phyloP scores from a whole-genome alignment of 2,888 invertebrate genomes.

The Serripes groenlandicus region DNA sequence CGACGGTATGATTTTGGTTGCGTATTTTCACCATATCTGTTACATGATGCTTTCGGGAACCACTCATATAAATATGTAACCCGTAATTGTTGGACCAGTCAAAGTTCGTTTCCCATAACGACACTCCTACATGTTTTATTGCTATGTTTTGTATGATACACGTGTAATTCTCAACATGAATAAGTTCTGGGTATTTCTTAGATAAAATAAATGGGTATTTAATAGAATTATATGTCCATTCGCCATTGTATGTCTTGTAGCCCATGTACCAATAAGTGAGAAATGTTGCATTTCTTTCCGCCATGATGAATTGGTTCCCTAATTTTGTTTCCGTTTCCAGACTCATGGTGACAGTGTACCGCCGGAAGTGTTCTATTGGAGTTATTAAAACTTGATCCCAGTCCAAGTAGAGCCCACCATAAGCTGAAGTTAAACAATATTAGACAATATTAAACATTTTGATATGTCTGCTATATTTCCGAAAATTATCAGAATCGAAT shows the following conservation, averaged over 20 bases:
- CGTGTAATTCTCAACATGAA: not conserved
- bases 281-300: slow-evolving; percentile 5
- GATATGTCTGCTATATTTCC: too few relatives aligned
- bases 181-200: slow-evolving; percentile 4
- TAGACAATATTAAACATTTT: too few relatives aligned
- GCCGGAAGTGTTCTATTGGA: slow-evolving; percentile 1
- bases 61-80: not conserved
- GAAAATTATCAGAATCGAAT: too few relatives aligned
- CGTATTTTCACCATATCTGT: not conserved
- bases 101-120: not conserved
- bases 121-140: too few relatives aligned
- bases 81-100: not conserved
- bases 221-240: slow-evolving; percentile 2
- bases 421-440: too few relatives aligned
- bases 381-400: slow-evolving; percentile 12
- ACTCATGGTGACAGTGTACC: not conserved
- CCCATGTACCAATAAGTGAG: not conserved
- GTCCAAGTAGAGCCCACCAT: slow-evolving; percentile 25
- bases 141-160: not conserved
- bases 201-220: not conserved
- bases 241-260: not conserved
- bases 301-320: not conserved
- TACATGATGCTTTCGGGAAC: too few relatives aligned
- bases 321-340: not conserved
- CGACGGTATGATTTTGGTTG: not conserved